Percentiles rank a stretch among this genome's conserved stretches.
phyloP scores from a whole-genome alignment of 2,113 vertebrate species.

The Corydoras maculifer region DNA sequence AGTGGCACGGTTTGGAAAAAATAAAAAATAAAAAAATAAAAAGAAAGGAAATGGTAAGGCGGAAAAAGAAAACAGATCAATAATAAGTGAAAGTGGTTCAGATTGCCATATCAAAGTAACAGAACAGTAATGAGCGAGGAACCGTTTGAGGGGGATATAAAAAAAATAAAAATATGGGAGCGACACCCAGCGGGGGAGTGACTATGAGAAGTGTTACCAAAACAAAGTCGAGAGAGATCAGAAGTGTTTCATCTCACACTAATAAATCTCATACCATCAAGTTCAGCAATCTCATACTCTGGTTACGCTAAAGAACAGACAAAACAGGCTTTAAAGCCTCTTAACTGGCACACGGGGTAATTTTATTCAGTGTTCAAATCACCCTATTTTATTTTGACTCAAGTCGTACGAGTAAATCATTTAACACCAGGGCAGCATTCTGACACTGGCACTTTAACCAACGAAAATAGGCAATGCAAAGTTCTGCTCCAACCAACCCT shows the following conservation, averaged over 20 bases:
- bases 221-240: slow-evolving; percentile 31
- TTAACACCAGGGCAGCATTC: slow-evolving; percentile 2
- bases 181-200: slow-evolving; percentile 14
- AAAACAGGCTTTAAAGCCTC: slow-evolving; percentile 14
- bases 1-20: neutral
- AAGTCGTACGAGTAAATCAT: neutral
- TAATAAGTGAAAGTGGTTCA: slow-evolving; percentile 47
- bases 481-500: too few species aligned
- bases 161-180: neutral
- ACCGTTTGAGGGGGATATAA: slow-evolving; percentile 6
- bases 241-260: slow-evolving; percentile 33
- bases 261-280: slow-evolving; percentile 25
- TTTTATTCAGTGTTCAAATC: slow-evolving; percentile 16
- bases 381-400: slow-evolving; percentile 5
- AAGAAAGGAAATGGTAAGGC: slow-evolving; percentile 15
- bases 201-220: slow-evolving; percentile 20
- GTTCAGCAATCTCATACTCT: slow-evolving; percentile 18
- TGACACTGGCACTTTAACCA: neutral
- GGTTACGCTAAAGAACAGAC: slow-evolving; percentile 20
- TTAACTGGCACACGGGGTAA: slow-evolving; percentile 4
- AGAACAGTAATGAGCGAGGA: slow-evolving; percentile 34
- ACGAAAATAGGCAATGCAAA: neutral
- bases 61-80: slow-evolving; percentile 43
- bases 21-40: neutral
- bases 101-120: slow-evolving; percentile 33